A percentile compares a stretch with the other conserved stretches of the same genome.
These are phyloP conservation scores for Mirounga angustirostris DNA, from an alignment of 2,113 vertebrate genomes.

Conservation along the genomic window DNA sequence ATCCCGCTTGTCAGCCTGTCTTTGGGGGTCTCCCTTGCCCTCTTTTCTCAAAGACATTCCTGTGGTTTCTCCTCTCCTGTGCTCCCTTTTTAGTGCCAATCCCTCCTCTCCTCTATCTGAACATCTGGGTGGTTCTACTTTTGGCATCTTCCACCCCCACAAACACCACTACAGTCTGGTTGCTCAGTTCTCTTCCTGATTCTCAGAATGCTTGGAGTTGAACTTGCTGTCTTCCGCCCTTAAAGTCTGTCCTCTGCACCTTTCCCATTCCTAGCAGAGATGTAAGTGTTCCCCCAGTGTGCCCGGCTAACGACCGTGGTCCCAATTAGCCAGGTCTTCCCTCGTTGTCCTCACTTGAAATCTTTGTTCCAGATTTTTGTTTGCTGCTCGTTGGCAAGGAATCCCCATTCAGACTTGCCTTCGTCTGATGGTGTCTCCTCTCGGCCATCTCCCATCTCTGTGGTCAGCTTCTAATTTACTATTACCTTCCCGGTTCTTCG, in stretches of 20 bases:
- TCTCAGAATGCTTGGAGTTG: background rate
- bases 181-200: background rate
- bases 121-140: background rate
- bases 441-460: background rate
- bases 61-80: background rate
- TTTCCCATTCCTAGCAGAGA: background rate
- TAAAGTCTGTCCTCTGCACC: background rate
- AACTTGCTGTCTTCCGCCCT: background rate
- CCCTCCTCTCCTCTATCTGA: background rate
- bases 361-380: background rate
- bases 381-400: background rate
- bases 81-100: background rate
- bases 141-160: background rate
- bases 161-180: background rate
- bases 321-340: background rate
- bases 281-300: background rate
- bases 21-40: too few relatives aligned
- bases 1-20: background rate
- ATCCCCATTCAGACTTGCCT: background rate
- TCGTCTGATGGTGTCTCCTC: background rate
- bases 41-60: background rate
- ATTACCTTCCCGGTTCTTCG: background rate
- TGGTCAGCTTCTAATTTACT: background rate
- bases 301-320: background rate
- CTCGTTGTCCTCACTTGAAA: background rate